A percentile compares a stretch with the other conserved stretches of the same genome.
These are phyloP conservation scores for Phaethon lepturus DNA, from an alignment of 2,113 vertebrate genomes.

Conservation along the genomic window DNA sequence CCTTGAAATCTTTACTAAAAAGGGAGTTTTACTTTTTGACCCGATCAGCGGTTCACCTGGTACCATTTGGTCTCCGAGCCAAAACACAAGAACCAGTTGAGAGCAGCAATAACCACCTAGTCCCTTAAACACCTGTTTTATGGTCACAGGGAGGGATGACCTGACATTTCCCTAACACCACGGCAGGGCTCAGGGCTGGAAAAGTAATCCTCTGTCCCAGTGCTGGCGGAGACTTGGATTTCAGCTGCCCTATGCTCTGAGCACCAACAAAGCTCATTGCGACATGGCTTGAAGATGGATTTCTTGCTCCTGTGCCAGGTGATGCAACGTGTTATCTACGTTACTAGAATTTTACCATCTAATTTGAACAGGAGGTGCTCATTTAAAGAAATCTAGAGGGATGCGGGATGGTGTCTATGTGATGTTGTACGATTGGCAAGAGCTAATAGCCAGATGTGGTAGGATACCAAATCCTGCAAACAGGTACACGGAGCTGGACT, in stretches of 20 bases:
- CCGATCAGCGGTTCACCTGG: background rate
- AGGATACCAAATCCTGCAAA: background rate
- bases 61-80: background rate
- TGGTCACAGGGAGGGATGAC: background rate
- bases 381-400: background rate
- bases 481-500: background rate
- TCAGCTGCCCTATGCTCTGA: background rate
- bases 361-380: background rate
- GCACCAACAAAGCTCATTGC: accelerated
- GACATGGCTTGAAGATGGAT: background rate
- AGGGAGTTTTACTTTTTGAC: slow-evolving; percentile 10
- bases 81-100: accelerated
- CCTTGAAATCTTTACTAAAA: background rate
- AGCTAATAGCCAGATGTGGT: background rate
- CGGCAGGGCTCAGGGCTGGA: background rate
- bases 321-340: background rate
- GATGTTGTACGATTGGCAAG: background rate
- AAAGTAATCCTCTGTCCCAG: accelerated
- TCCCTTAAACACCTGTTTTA: background rate
- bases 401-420: background rate
- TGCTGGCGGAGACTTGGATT: background rate
- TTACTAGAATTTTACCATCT: background rate
- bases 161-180: background rate
- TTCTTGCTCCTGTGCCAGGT: background rate
- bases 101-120: background rate